phyloP scores from a whole-genome alignment of 2,888 invertebrate genomes.

The Alviniconcha strummeri region DNA sequence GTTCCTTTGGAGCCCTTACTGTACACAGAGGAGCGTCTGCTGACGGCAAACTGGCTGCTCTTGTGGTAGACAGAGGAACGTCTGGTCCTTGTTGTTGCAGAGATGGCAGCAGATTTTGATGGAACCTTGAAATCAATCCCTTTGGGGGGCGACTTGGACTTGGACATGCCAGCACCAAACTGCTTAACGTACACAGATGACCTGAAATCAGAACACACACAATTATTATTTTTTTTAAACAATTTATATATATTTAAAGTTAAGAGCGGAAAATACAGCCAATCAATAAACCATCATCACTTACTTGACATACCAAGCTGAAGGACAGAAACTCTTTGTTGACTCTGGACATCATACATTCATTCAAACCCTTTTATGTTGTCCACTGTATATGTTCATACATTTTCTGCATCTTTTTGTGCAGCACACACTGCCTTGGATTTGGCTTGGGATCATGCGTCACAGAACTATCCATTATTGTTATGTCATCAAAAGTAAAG shows the following conservation, averaged over 20 bases:
- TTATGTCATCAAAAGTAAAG: too few relatives aligned
- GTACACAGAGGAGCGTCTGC: slow-evolving; percentile 41
- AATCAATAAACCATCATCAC: too few relatives aligned
- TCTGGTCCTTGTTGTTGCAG: not conserved
- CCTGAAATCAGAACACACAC: not conserved
- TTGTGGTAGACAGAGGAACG: slow-evolving; percentile 11
- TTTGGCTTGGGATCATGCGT: too few relatives aligned
- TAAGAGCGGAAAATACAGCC: too few relatives aligned
- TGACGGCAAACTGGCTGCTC: slow-evolving; percentile 2
- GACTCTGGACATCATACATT: too few relatives aligned
- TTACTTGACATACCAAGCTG: too few relatives aligned
- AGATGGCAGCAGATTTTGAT: not conserved
- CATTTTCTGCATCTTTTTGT: too few relatives aligned
- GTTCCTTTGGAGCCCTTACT: slow-evolving; percentile 42
- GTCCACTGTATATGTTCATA: too few relatives aligned
- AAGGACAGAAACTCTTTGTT: too few relatives aligned
- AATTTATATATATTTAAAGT: not conserved
- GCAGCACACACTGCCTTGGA: too few relatives aligned
- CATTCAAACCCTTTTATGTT: too few relatives aligned
- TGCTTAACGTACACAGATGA: slow-evolving; percentile 18
- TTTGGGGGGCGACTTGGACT: not conserved
- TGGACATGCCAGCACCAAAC: not conserved
- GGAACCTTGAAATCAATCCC: slow-evolving; percentile 20
- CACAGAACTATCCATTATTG: too few relatives aligned
- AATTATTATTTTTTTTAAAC: not conserved